Base-by-base conservation (phyloP, 2,797 vertebrate species). In the Fringilla coelebs region DNA sequence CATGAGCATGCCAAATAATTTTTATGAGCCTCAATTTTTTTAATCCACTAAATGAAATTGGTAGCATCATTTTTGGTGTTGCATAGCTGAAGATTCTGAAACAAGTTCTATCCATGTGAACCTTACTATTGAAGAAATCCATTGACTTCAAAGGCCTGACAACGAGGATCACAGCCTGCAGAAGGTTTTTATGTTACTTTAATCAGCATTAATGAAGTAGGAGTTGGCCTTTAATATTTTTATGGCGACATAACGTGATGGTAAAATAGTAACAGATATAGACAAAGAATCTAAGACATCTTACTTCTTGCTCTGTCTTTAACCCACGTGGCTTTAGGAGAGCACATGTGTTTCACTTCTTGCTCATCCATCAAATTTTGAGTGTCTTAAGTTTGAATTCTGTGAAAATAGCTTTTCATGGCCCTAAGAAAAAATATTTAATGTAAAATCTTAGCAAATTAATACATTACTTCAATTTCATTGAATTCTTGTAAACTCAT, bases 191-290 rank as follows among this genome's bases (percentile, higher is more conserved):
- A 38, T 79, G 76, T 77, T 85, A 43, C 36, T 85, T 79, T 70
- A 91, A 61, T 90, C 71, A 80, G 62, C 45, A 89, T 90, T 89
- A 88, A 73, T 63, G 65, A 85, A 88, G 46, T 61, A 85, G 61
- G 65, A 80, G 31, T 68, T 67, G 43, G 36, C 46, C 21, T 92
- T 73, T 75, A 86, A 29, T 90, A 75, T 84, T 78, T 84, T 66
- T 67, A 66, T 73, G 49, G 48, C 67, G 63, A 61, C 49, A 71
- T 70, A 90, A 90, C 38, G 8, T 67, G 57, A 76, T 88, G 31
- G 29, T 70, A 72, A 89, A 94, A 77, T 93, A 70, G 22, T 79
- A 85, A 78, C 68, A 94, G 68, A 73, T 71, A 71, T 1, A 87
- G 70, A 77, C 54, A 68, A 73, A 89, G 51, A 78, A 82, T 76